These are phyloP conservation scores for Pagetopsis macropterus DNA, from an alignment of 2,797 vertebrate species.

Conservation along the genomic window DNA sequence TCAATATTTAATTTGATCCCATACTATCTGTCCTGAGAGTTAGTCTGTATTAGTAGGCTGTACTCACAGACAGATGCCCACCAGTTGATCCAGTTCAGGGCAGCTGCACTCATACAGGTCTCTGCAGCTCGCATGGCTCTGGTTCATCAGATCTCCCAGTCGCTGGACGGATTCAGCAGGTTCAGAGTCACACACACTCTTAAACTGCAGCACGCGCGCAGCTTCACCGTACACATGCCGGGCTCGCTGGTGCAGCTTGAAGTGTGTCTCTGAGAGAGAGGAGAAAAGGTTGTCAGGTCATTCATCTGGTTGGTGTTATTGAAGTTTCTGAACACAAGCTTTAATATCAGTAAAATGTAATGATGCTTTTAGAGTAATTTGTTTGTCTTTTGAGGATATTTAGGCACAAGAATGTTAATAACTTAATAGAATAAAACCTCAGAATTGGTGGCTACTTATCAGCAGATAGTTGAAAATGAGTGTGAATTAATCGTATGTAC, in stretches of 20 bases:
- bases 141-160: constrained; percentile 94
- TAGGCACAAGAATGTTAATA: no score
- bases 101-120: constrained; percentile 98
- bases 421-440: no score
- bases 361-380: not conserved
- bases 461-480: not conserved
- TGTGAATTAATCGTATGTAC: not conserved
- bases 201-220: constrained; percentile 89
- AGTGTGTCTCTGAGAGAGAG: constrained; percentile 81
- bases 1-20: not conserved
- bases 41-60: not conserved
- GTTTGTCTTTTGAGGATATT: not conserved
- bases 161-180: constrained; percentile 80
- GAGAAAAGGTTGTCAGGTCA: not conserved
- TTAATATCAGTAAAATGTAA: not conserved
- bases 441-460: no score
- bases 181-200: constrained; percentile 87
- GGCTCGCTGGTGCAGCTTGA: constrained; percentile 93
- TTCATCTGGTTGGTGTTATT: not conserved
- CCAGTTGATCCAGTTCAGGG: constrained; percentile 92
- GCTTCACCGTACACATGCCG: constrained; percentile 96
- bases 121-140: constrained; percentile 94
- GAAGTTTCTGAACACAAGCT: not conserved
- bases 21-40: not conserved
- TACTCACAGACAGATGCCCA: constrained; percentile 91